These are phyloP conservation scores for Adrianichthys oophorus DNA, from an alignment of 2,797 vertebrate genomes.

Conservation along the genomic window DNA sequence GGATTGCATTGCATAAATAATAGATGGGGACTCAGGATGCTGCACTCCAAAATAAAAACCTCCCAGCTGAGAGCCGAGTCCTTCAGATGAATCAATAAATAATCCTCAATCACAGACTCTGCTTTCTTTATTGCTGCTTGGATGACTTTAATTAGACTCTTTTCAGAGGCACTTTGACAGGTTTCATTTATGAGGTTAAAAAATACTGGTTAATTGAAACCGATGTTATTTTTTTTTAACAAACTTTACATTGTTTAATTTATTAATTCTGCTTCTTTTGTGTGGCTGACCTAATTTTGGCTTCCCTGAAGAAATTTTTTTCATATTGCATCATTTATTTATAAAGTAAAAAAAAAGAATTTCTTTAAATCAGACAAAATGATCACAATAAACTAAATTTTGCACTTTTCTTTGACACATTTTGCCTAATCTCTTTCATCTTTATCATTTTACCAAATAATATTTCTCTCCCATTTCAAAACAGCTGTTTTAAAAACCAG, in stretches of 20 bases:
- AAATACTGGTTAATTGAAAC: no score
- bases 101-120: constrained; percentile 26
- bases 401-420: background rate
- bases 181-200: no score
- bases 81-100: constrained; percentile 39
- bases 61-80: constrained; percentile 19
- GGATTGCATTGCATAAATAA: constrained; percentile 32
- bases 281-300: no score
- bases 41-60: constrained; percentile 5
- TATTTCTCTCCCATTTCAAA: constrained; percentile 19
- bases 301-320: no score
- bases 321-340: no score
- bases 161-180: background rate
- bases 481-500: constrained; percentile 32
- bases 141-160: background rate
- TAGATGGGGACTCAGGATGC: constrained; percentile 18
- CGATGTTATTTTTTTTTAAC: no score
- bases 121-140: constrained; percentile 6
- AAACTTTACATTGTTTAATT: no score
- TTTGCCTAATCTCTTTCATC: constrained; percentile 12
- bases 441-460: constrained; percentile 3
- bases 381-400: background rate
- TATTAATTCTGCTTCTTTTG: no score
- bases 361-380: background rate
- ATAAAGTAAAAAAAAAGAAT: no score